phyloP scores from a whole-genome alignment of 2,888 invertebrate genomes.

The Tortrix viridana region DNA sequence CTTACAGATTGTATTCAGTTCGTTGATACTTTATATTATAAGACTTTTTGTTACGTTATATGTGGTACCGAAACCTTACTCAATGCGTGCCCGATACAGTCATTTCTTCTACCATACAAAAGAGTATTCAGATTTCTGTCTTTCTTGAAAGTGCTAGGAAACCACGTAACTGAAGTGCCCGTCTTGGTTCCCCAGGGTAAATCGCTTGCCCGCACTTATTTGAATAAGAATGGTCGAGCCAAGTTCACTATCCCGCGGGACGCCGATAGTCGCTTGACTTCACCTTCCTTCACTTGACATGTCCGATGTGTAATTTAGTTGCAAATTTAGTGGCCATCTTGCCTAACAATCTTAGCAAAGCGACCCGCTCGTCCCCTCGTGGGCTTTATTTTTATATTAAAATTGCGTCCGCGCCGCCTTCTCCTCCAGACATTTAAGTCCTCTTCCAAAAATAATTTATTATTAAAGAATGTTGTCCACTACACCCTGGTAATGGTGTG shows the following conservation, averaged over 20 bases:
- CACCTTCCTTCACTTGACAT: constrained; percentile 55
- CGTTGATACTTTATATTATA: too few relatives aligned
- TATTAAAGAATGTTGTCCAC: constrained; percentile 20
- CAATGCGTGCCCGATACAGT: too few relatives aligned
- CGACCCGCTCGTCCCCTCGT: constrained; percentile 29
- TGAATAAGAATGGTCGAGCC: constrained; percentile 77
- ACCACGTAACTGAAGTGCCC: constrained; percentile 44
- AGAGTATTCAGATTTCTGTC: too few relatives aligned
- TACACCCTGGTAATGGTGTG: constrained; percentile 8
- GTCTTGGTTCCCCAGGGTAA: constrained; percentile 62
- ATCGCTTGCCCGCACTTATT: constrained; percentile 72
- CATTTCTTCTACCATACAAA: too few relatives aligned
- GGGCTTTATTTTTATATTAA: constrained; percentile 24
- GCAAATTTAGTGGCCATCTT: constrained; percentile 51
- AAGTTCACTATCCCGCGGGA: constrained; percentile 57
- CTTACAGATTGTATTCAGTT: too few relatives aligned
- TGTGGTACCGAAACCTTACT: too few relatives aligned
- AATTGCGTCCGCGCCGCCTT: constrained; percentile 15
- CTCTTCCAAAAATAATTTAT: constrained; percentile 23
- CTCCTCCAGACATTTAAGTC: constrained; percentile 16
- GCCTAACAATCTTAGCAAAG: constrained; percentile 33
- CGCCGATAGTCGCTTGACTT: constrained; percentile 50
- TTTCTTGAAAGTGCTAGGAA: too few relatives aligned
- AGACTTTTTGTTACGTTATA: too few relatives aligned
- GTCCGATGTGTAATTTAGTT: constrained; percentile 55